phyloP scores from a whole-genome alignment of 2,797 vertebrate species.

The Spheniscus humboldti region DNA sequence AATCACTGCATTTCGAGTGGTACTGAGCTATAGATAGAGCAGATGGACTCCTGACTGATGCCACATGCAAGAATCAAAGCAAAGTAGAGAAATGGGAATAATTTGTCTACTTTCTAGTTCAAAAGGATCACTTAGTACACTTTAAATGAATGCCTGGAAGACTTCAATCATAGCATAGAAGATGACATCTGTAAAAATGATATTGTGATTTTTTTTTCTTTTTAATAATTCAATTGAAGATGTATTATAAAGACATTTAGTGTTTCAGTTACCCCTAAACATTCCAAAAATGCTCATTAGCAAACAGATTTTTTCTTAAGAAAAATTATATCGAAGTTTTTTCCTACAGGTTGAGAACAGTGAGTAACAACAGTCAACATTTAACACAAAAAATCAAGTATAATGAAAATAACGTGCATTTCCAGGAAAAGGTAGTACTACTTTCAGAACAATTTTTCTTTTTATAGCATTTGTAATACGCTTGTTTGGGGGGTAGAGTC shows the following conservation, averaged over 20 bases:
- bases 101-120: background rate
- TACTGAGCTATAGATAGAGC: background rate
- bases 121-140: background rate
- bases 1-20: background rate
- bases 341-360: background rate
- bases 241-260: background rate
- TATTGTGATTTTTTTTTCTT: background rate
- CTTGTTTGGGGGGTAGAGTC: rapidly evolving
- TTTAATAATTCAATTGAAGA: background rate
- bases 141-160: background rate
- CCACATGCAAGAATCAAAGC: background rate
- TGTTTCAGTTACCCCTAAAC: background rate
- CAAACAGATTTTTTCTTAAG: background rate
- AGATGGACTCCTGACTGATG: background rate
- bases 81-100: background rate
- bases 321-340: background rate
- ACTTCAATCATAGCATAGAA: background rate
- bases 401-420: background rate
- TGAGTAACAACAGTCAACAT: background rate
- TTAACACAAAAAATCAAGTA: background rate
- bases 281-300: background rate
- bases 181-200: background rate
- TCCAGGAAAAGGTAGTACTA: background rate
- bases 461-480: background rate
- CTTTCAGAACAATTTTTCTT: background rate